Percentiles rank a stretch among this genome's conserved stretches.
phyloP scores from a whole-genome alignment of 2,113 vertebrate species.

The Neopipo cinnamomea region DNA sequence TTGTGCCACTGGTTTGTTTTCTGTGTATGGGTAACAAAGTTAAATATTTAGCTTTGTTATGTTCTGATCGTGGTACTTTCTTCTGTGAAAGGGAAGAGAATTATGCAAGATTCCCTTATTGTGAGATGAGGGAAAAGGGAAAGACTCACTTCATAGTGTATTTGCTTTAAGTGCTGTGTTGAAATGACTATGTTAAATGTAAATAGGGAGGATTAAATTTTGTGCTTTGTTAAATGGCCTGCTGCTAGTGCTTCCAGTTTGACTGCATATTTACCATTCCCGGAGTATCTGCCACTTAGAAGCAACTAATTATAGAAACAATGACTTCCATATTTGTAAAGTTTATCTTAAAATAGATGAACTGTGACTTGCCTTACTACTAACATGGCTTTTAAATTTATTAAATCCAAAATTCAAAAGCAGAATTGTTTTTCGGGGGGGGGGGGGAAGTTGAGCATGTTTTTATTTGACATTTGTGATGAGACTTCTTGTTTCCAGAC shows the following conservation, averaged over 20 bases:
- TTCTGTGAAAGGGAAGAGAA: background rate
- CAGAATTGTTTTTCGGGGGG: background rate
- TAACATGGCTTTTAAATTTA: background rate
- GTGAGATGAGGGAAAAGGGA: background rate
- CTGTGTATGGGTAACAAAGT: background rate
- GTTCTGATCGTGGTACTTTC: background rate
- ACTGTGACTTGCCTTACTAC: background rate
- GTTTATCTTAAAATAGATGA: conserved; percentile 48
- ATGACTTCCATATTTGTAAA: conserved; percentile 40
- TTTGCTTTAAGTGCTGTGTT: background rate
- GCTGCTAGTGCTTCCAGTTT: conserved; percentile 40
- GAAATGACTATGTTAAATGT: background rate
- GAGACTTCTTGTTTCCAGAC: conserved; percentile 26
- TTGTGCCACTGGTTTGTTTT: background rate
- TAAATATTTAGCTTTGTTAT: background rate
- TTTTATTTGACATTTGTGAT: background rate
- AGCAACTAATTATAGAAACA: conserved; percentile 55
- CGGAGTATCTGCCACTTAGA: conserved; percentile 27
- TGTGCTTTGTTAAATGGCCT: background rate
- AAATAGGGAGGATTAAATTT: background rate
- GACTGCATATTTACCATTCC: conserved; percentile 59
- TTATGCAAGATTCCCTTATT: background rate
- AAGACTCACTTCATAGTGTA: background rate
- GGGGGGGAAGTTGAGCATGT: background rate
- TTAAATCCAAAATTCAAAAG: background rate